Conservation (phyloP, 2,113 vertebrate species). For the Eolophus roseicapilla region DNA sequence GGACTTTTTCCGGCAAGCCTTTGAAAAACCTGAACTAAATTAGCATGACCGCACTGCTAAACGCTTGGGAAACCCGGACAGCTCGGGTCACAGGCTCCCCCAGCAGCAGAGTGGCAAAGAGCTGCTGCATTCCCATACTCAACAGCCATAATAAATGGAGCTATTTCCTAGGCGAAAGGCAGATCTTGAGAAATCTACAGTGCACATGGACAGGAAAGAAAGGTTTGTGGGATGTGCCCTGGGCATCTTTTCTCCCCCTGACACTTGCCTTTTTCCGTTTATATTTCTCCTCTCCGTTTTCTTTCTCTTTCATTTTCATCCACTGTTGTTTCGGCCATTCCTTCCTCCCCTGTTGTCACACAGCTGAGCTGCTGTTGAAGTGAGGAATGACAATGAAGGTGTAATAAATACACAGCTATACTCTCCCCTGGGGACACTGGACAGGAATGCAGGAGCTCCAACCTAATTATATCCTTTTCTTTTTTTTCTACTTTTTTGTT, state of each 20-base stretch:
- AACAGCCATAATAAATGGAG: neutral
- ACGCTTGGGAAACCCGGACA: conserved; percentile 24
- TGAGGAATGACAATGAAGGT: neutral
- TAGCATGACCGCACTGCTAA: conserved; percentile 58
- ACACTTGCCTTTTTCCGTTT: neutral
- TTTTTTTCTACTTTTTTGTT: neutral
- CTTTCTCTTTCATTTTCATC: neutral
- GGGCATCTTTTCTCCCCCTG: neutral
- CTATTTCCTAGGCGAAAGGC: neutral
- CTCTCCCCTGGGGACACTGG: neutral
- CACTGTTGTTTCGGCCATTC: neutral
- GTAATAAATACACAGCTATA: neutral
- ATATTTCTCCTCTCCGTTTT: neutral
- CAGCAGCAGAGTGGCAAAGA: neutral
- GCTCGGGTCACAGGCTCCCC: conserved; percentile 21
- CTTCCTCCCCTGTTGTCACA: neutral
- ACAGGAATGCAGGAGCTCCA: neutral
- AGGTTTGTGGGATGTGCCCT: neutral
- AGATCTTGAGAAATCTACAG: neutral
- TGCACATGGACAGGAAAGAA: neutral
- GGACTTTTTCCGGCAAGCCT: conserved; percentile 41
- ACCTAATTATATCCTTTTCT: neutral
- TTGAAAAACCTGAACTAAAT: conserved; percentile 62
- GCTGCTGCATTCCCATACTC: conserved; percentile 42
- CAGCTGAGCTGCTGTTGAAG: neutral